Evolutionary conservation across 2,888 invertebrate species (phyloP).

Genomic region (Rotaria sp.): DNA sequence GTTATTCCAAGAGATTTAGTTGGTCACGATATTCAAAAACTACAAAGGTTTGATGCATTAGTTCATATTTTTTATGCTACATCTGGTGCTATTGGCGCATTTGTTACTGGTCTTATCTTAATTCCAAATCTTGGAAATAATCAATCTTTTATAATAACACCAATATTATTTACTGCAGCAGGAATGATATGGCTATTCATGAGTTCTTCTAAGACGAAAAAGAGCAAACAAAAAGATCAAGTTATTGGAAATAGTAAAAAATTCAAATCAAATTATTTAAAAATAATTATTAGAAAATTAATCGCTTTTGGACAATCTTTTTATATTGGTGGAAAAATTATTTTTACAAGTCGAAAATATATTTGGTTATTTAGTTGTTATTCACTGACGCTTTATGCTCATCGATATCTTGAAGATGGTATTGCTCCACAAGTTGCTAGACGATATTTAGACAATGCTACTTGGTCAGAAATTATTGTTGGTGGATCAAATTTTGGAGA

Average conservation of each 20-base stretch:
- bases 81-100: neutral
- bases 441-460: neutral
- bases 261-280: neutral
- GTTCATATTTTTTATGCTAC: slow-evolving; percentile 8
- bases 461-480: neutral
- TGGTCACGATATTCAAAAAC: neutral
- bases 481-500: neutral
- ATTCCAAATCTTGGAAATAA: slow-evolving; percentile 2
- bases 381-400: slow-evolving; percentile 1
- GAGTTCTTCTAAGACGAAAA: neutral
- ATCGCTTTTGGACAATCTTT: neutral
- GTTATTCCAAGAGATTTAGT: neutral
- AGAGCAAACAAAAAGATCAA: neutral
- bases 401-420: neutral
- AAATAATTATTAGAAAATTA: neutral
- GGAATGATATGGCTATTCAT: neutral
- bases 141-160: neutral
- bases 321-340: neutral
- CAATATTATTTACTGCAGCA: neutral
- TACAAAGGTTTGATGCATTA: neutral
- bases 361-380: neutral
- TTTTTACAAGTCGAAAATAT: neutral
- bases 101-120: neutral
- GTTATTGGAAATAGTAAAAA: neutral
- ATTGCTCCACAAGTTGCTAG: neutral